Base-by-base conservation (phyloP, 1,140 invertebrate species). In the Ostrea denselamellosa region DNA sequence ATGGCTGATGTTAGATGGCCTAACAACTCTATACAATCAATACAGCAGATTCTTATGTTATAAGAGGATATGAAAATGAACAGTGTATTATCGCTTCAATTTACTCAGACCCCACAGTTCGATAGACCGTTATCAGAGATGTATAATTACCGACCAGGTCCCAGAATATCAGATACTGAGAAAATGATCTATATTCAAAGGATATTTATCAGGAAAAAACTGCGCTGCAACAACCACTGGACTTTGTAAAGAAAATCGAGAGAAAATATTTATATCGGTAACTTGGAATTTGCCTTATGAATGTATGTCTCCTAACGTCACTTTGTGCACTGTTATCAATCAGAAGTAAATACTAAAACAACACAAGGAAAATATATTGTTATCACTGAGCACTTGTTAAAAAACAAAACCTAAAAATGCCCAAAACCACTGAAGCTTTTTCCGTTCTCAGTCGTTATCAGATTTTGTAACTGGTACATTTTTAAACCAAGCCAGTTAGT, bases 101-200 rank as follows among this genome's bases (percentile, higher is more conserved):
- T 77, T 25, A 77, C 68, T 34, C 68, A 77, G 68, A 77, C 68
- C 68, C 68, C 68, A 77, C 68, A 77, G 68, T 77, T 77, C 68
- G 68, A 77, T 77, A 77, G 22, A 77, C 28, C 65, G 22, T 77
- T 77, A 77, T 77, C 68, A 25, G 68, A 25, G 68, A 77, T 28
- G 68, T 77, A 77, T 77, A 77, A 77, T 77, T 77, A 77, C 68
- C 68, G 68, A 25, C 68, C 68, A 34, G 68, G 28, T 14, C 68
- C 22, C 25, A 77, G 28, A 77, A 77, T 77, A 77, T 77, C 68
- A 77, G 68, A 77, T 77, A 77, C 68, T 77, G 68, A 77, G 68
- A 77, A 77, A 77, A 77, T 77, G 68, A 77, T 77, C 68, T 77
- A 77, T 77, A 77, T 25, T 77, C 68, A 77, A 77, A 77, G 68